A percentile compares a stretch with the other conserved stretches of the same genome.
phyloP scores from a whole-genome alignment of 53 echinoderm and acorn worm species.

The Stichopus horrens region DNA sequence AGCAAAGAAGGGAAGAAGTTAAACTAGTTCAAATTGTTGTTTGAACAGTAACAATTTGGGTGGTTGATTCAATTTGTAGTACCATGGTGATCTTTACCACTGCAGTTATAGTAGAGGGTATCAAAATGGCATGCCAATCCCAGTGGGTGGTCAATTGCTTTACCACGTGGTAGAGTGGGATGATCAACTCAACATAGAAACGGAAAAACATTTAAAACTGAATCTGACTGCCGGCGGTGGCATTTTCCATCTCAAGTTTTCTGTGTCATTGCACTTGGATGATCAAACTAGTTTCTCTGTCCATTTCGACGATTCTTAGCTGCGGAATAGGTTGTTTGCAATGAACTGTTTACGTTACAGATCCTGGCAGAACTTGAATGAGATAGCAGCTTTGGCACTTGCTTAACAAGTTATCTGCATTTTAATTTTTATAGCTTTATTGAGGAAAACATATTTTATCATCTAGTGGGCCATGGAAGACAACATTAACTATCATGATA shows the following conservation, averaged over 20 bases:
- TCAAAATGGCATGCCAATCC: conserved; percentile 13
- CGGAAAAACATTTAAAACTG: not conserved
- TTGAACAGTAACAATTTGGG: conserved; percentile 47
- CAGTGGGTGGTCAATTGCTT: conserved; percentile 49
- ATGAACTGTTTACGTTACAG: too few species aligned
- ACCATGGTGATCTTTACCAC: not conserved
- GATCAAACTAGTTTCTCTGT: too few species aligned
- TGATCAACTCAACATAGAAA: not conserved
- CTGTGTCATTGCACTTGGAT: not conserved
- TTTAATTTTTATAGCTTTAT: too few species aligned
- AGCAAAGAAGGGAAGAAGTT: not conserved
- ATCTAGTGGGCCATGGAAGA: too few species aligned
- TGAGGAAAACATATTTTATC: too few species aligned
- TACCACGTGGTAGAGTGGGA: conserved; percentile 6
- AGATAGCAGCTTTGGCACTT: too few species aligned
- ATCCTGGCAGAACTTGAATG: too few species aligned
- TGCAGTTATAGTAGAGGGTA: not conserved
- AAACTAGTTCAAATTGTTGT: conserved; percentile 42
- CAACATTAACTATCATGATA: too few species aligned
- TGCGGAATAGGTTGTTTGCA: too few species aligned
- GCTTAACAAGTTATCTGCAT: too few species aligned
- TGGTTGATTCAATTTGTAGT: conserved; percentile 33
- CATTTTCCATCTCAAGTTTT: not conserved
- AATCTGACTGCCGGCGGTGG: too few species aligned
- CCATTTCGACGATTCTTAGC: too few species aligned